Evolutionary conservation across 2,113 vertebrate species (phyloP), one percentile per base, ranked within the genome.

Genomic region (Paramisgurnus dabryanus): DNA sequence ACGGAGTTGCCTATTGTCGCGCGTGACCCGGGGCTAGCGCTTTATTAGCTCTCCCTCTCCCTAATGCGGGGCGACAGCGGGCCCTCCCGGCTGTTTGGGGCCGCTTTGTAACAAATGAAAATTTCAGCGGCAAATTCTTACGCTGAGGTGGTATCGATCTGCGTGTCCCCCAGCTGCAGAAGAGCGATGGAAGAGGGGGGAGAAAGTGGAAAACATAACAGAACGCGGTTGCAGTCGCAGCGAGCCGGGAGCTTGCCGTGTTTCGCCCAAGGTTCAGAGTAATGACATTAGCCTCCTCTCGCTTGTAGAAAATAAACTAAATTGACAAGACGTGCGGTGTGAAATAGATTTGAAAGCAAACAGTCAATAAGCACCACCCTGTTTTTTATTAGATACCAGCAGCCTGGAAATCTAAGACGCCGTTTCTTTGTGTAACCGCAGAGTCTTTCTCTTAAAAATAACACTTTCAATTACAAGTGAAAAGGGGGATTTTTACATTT

Each of bases 21-120:
- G 90, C 87, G 92, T 93, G 93, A 94, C 95, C 93, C 82, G 87
- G 83, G 92, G 95, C 90, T 86, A 94, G 92, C 85, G 92, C 90
- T 95, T 95, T 95, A 95, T 95, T 95, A 95, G 93, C 91, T 87
- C 87, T 0, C 92, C 91, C 93, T 91, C 89, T 91, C 83, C 88
- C 89, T 93, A 94, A 96, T 91, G 84, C 64, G 82, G 94, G 92
- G 86, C 94, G 95, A 95, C 95, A 95, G 89, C 82, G 83, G 82
- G 87, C 58, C 85, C 93, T 93, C 88, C 85, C 84, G 92, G 94
- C 89, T 86, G 86, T 92, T 93, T 90, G 90, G 83, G 87, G 88
- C 82, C 89, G 90, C 86, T 93, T 93, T 91, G 91, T 85, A 92
- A 90, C 84, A 91, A 95, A 93, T 92, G 89, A 93, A 94, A 93